Conservation (phyloP, 2,113 vertebrate species). For the Nibea albiflora region DNA sequence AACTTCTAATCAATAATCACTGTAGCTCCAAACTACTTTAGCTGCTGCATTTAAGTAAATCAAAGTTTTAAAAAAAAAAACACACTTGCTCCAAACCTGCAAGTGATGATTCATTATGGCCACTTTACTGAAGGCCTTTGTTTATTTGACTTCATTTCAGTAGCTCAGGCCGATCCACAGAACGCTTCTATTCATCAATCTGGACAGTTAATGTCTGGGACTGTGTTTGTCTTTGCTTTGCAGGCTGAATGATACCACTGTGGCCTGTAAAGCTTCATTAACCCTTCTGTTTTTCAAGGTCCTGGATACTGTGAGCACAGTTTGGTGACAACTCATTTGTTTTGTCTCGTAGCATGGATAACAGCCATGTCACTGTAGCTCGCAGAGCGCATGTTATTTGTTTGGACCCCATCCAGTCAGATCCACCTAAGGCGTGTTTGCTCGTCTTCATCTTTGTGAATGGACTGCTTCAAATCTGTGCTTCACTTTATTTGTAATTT, state of each 20-base stretch:
- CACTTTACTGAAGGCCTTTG: neutral
- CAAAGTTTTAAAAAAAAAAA: neutral
- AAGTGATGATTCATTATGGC: conserved; percentile 42
- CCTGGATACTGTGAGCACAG: neutral
- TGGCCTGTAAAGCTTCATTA: neutral
- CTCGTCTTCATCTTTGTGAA: no score
- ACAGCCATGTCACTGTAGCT: conserved; percentile 11
- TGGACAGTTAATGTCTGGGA: neutral
- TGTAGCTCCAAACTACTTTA: neutral
- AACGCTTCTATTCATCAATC: conserved; percentile 10
- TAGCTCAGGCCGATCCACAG: conserved; percentile 8
- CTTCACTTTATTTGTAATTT: neutral
- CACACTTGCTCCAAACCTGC: conserved; percentile 19
- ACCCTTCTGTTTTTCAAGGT: neutral
- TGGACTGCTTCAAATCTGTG: neutral
- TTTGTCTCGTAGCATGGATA: neutral
- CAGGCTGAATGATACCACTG: neutral
- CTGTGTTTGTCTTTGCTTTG: conserved; percentile 23
- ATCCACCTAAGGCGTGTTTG: neutral
- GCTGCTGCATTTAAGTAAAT: neutral
- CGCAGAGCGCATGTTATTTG: neutral
- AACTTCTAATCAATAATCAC: neutral
- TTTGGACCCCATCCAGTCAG: neutral
- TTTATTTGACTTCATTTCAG: conserved; percentile 25
- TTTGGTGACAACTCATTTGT: conserved; percentile 3